Evolutionary conservation across 1,140 invertebrate species (phyloP), one percentile per base, ranked within the genome.

Genomic region (Cepaea nemoralis): DNA sequence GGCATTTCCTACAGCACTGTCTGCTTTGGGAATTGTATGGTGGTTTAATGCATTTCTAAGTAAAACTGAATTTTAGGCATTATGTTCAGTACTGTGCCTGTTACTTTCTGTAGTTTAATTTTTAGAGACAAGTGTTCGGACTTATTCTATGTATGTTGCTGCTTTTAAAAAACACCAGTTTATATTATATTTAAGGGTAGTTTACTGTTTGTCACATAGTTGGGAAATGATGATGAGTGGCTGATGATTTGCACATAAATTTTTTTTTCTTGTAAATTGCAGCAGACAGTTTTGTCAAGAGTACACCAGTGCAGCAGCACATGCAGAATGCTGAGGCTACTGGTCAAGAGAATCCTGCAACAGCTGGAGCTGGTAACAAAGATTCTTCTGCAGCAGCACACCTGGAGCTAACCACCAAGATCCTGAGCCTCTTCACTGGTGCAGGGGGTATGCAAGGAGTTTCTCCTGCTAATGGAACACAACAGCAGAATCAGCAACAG

Each of bases 361-460:
- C 19, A 3, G n/a, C 24, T 22, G 14, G 14, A 8, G n/a, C n/a
- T 76, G 31, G 63, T 27, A 63, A 14, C 40, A 48, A 33, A 45
- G 31, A 50, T 24, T 8, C 14, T 24, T 14, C 22, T 24, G 3
- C 59, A 63, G 10, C 59, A 31, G 83, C 89, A 82, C 94, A 95
- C 88, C 94, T 93, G 0, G 96, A 97, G 89, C 89, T 97, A 8
- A 96, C 97, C 86, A 95, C 95, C 85, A 94, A 96, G 84, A 97
- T 97, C 80, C 91, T 97, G 42, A 96, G 94, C 89, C 96, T 97
- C 74, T 84, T 87, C 19, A 85, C 85, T 84, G 83, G 85, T 22
- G 83, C 85, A 48, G 83, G 85, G 27, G 67, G 69, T 63, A 22
- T 76, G 19, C 74, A 77, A 48, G 74, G 89, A 24, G 59, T 75